Evolutionary conservation across 64 coral and sea anemone genomes (phyloP).

Genomic region (Actinia tenebrosa): DNA sequence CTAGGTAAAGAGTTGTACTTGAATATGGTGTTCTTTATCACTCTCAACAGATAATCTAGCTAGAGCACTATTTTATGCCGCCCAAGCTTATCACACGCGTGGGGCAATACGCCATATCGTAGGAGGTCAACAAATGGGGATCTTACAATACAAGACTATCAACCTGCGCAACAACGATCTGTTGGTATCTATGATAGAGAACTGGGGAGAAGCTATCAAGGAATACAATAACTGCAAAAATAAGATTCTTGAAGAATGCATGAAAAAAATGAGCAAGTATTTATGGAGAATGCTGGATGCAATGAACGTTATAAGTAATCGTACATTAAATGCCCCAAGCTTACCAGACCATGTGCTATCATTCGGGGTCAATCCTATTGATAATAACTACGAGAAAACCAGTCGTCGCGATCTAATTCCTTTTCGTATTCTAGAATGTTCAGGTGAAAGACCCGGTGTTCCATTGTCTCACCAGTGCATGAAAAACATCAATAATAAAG

Average conservation of each 20-base stretch:
- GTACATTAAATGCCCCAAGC: background rate
- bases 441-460: no score
- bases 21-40: no score
- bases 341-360: background rate
- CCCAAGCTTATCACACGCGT: slow-evolving; percentile 55
- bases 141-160: background rate
- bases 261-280: slow-evolving; percentile 73
- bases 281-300: slow-evolving; percentile 58
- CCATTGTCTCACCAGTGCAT: no score
- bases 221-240: slow-evolving; percentile 35
- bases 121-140: slow-evolving; percentile 24
- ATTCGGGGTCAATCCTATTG: no score
- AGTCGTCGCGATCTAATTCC: no score
- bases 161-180: slow-evolving; percentile 37
- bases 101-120: slow-evolving; percentile 64
- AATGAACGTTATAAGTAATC: background rate
- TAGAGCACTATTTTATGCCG: slow-evolving; percentile 21
- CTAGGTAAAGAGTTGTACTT: no score
- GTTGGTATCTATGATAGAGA: slow-evolving; percentile 71
- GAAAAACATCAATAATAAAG: no score
- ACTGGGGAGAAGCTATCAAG: slow-evolving; percentile 64
- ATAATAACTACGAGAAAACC: no score
- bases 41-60: no score
- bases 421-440: no score
- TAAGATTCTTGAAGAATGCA: slow-evolving; percentile 17